These are phyloP conservation scores for Tiphia femorata DNA, from an alignment of 2,888 invertebrate species.

Conservation along the genomic window DNA sequence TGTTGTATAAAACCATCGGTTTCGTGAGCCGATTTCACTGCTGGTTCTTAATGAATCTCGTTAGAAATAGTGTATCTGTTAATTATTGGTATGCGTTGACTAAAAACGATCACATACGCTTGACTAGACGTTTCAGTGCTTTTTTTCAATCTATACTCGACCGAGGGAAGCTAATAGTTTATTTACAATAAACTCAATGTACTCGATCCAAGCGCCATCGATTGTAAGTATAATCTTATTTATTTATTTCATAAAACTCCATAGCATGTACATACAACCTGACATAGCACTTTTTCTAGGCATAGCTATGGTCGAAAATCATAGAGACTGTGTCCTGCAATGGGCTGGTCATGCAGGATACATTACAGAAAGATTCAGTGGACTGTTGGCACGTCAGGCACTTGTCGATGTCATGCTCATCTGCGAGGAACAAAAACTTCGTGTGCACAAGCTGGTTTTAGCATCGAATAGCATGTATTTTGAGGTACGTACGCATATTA, in stretches of 20 bases:
- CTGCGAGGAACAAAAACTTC: constrained; percentile 81
- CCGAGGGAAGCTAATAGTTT: constrained; percentile 20
- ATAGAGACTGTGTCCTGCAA: constrained; percentile 73
- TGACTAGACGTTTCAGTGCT: constrained; percentile 23
- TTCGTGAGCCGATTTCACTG: constrained; percentile 14
- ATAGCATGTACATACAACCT: too few relatives aligned
- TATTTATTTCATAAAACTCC: neutral
- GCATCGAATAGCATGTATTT: constrained; percentile 82
- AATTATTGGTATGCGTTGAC: constrained; percentile 15
- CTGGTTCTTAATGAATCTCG: constrained; percentile 36
- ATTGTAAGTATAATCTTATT: neutral
- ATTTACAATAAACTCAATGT: neutral
- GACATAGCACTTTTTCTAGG: constrained; percentile 27
- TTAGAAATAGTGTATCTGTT: constrained; percentile 13
- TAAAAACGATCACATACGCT: constrained; percentile 24
- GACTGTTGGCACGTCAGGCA: constrained; percentile 79
- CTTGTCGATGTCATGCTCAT: constrained; percentile 82
- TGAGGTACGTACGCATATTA: constrained; percentile 73
- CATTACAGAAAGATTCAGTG: constrained; percentile 78
- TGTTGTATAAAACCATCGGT: constrained; percentile 35
- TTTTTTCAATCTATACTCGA: constrained; percentile 25
- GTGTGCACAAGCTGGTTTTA: constrained; percentile 81
- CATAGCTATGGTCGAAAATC: constrained; percentile 57
- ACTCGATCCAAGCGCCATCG: constrained; percentile 6
- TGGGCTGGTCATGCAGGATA: constrained; percentile 80